Evolutionary conservation across 2,888 invertebrate species (phyloP), one percentile per base, ranked within the genome.

Genomic region (Ennomos fuscantarius): DNA sequence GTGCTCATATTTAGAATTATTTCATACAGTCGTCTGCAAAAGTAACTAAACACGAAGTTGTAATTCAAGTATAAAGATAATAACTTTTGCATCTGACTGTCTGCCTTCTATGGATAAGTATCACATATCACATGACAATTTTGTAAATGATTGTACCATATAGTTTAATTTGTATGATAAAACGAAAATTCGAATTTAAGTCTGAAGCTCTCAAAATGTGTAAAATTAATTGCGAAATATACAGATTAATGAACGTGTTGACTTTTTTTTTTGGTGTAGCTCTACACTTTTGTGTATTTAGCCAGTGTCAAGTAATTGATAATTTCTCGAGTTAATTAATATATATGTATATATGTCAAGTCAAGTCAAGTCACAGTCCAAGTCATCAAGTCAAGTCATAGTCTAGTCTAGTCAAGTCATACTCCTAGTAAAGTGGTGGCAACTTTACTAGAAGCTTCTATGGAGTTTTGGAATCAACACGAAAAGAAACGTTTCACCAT

Each of bases 91-190:
- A 60, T 35, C 39, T 55, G 62, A 59, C 59, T 63, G 50, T 61
- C 40, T 24, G 24, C 24, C 46, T 44, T 32, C 42, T 57, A 34
- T 45, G 31, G 9, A 45, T 81, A 81, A 78, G 69, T 73, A 65
- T 65, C 78, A 86, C 84, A 84, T 87, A 89, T 86, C 86, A 86
- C 86, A 89, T 87, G 86, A 88, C 86, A 87, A 79, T 81, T 74
- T 77, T 88, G 90, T 89, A 90, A 86, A 88, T 88, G 86, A 74
- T 82, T 90, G 91, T 92, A 91, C 75, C 78, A 91, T 92, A 92
- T 90, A 89, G 87, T 69, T 76, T 75, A 82, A 84, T 50, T 78
- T 82, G 80, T 89, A 82, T 58, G 78, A 73, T 74, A 82, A 77
- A 74, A 76, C 79, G 80, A 80, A 74, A 75, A 68, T 66, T 69